These are phyloP conservation scores for Pseudolaguvia tuberculata DNA, from an alignment of 2,113 vertebrate species.

Conservation along the genomic window DNA sequence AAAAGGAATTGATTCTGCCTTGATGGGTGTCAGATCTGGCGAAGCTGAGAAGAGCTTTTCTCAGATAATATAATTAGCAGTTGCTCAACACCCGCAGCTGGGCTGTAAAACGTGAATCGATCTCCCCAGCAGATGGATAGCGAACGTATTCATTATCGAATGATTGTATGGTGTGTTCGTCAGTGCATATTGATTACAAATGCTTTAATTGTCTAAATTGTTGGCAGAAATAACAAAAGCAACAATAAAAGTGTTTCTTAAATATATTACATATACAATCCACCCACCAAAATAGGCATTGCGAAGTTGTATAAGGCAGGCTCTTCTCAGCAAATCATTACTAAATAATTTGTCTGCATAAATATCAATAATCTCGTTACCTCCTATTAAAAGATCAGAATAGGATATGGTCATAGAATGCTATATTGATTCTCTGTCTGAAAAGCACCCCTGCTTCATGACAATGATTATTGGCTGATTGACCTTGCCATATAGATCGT, in stretches of 20 bases:
- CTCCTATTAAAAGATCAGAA: conserved; percentile 35
- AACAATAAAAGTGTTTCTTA: background rate
- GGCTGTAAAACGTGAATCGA: conserved; percentile 41
- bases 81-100: conserved; percentile 50
- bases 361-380: conserved; percentile 34
- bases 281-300: background rate
- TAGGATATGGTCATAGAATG: conserved; percentile 22
- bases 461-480: conserved; percentile 38
- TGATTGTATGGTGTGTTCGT: conserved; percentile 20
- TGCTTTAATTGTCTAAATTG: conserved; percentile 11
- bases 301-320: background rate
- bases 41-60: conserved; percentile 49
- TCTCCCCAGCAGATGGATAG: conserved; percentile 18
- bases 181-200: conserved; percentile 27
- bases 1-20: conserved; percentile 54
- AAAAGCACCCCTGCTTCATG: conserved; percentile 28
- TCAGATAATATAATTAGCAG: conserved; percentile 56
- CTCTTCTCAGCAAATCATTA: conserved; percentile 27
- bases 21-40: conserved; percentile 55
- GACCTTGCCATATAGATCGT: conserved; percentile 43
- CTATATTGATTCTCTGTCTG: conserved; percentile 39
- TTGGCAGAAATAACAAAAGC: conserved; percentile 12
- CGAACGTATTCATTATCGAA: conserved; percentile 31
- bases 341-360: conserved; percentile 27
- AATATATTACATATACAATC: conserved; percentile 1